Conservation (phyloP, 1,140 invertebrate genomes). For the Platyscapa corneri region DNA sequence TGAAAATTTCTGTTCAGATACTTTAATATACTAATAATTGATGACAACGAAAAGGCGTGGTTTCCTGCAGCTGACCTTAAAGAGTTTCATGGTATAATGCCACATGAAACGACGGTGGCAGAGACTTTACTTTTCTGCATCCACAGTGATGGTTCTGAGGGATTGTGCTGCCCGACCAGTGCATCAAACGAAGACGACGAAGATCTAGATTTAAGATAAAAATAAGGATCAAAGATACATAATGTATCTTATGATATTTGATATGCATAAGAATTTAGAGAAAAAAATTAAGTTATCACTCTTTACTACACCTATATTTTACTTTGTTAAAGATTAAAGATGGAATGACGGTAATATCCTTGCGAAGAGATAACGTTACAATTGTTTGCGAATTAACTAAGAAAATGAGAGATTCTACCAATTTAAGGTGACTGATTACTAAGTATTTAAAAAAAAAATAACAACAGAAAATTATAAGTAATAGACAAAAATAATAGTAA, state of each 20-base stretch:
- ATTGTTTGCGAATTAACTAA: not conserved
- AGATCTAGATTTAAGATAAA: slow-evolving; percentile 55
- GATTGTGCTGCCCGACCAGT: slow-evolving; percentile 86
- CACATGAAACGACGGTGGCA: slow-evolving; percentile 84
- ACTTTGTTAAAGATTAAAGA: not conserved
- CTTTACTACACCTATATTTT: not conserved
- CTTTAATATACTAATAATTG: slow-evolving; percentile 85
- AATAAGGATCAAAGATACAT: no score
- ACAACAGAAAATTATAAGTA: not conserved
- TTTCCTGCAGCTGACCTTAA: slow-evolving; percentile 91
- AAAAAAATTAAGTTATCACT: not conserved
- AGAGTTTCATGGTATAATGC: slow-evolving; percentile 89
- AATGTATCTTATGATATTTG: not conserved
- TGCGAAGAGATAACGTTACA: not conserved
- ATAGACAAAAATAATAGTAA: not conserved
- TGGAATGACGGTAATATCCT: not conserved
- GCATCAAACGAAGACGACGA: slow-evolving; percentile 78
- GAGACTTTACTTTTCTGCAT: slow-evolving; percentile 90
- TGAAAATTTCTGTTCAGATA: slow-evolving; percentile 74
- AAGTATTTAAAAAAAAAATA: not conserved
- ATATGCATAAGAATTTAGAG: not conserved
- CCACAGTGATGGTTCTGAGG: slow-evolving; percentile 86
- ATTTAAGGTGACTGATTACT: no score
- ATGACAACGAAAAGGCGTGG: slow-evolving; percentile 94
- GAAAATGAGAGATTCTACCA: not conserved